These are phyloP conservation scores for Oreamnos americanus DNA, from an alignment of 2,113 vertebrate species.

Conservation along the genomic window DNA sequence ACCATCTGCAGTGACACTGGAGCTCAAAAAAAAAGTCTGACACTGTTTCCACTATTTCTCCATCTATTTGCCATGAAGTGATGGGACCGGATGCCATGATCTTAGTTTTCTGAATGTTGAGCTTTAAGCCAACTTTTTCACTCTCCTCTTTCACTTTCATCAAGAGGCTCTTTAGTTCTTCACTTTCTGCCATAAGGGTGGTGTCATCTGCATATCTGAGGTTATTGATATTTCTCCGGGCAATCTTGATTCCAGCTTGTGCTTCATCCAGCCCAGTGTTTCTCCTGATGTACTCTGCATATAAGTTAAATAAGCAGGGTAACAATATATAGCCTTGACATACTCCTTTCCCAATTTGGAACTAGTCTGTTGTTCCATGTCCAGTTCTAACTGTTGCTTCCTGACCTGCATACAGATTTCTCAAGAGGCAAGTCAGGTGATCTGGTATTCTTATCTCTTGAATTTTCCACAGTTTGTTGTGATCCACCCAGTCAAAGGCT, in stretches of 20 bases:
- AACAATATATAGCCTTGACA: background rate
- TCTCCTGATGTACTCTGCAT: background rate
- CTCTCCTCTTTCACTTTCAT: background rate
- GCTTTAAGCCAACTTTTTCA: background rate
- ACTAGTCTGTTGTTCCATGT: background rate
- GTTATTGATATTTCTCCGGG: background rate
- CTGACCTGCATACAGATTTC: background rate
- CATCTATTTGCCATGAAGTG: background rate
- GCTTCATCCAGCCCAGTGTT: background rate
- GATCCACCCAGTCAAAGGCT: background rate
- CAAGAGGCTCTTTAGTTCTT: background rate
- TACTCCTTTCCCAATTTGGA: background rate
- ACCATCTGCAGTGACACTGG: background rate
- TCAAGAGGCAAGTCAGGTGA: background rate
- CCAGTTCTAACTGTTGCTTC: background rate
- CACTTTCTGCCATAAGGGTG: background rate
- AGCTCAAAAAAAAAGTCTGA: background rate
- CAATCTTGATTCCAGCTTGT: background rate
- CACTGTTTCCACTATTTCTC: background rate
- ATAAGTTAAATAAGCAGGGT: background rate
- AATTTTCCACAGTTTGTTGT: background rate
- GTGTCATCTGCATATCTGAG: background rate
- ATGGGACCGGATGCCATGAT: background rate
- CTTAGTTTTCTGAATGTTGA: background rate
- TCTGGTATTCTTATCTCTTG: background rate